A percentile compares a stretch with the other conserved stretches of the same genome.
phyloP scores from a whole-genome alignment of 2,797 vertebrate genomes.

The Neosilurus hyrtlii region DNA sequence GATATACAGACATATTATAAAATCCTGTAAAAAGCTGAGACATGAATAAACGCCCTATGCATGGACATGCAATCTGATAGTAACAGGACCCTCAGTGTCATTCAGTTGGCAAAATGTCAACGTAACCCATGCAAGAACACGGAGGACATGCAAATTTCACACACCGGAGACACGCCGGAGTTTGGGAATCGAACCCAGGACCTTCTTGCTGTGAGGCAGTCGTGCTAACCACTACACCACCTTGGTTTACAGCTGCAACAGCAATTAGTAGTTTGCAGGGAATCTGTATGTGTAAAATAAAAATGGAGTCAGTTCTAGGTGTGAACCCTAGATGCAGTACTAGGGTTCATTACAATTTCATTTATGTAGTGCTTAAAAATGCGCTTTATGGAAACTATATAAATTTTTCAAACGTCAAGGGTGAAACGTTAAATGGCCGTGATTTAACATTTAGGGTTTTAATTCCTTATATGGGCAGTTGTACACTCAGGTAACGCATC shows the following conservation, averaged over 20 bases:
- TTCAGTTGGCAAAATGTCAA: neutral
- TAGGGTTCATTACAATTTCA: neutral
- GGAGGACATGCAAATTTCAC: no score
- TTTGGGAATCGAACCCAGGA: no score
- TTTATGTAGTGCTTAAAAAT: neutral
- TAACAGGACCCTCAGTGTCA: neutral
- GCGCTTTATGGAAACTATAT: neutral
- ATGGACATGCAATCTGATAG: neutral
- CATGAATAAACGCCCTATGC: neutral
- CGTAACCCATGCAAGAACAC: no score
- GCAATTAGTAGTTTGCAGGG: neutral
- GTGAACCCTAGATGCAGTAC: neutral
- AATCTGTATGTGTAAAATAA: neutral
- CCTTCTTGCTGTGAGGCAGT: no score
- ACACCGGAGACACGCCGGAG: no score
- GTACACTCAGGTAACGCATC: no score
- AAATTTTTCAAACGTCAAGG: neutral
- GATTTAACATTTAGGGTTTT: neutral
- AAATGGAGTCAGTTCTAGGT: neutral
- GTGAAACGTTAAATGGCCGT: neutral
- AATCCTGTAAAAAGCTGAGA: neutral
- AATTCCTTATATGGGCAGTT: neutral
- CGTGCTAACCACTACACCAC: no score
- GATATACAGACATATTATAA: neutral
- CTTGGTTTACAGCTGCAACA: neutral